These are phyloP conservation scores for Hyppa rectilinea DNA, from an alignment of 2,888 invertebrate species.

Conservation along the genomic window DNA sequence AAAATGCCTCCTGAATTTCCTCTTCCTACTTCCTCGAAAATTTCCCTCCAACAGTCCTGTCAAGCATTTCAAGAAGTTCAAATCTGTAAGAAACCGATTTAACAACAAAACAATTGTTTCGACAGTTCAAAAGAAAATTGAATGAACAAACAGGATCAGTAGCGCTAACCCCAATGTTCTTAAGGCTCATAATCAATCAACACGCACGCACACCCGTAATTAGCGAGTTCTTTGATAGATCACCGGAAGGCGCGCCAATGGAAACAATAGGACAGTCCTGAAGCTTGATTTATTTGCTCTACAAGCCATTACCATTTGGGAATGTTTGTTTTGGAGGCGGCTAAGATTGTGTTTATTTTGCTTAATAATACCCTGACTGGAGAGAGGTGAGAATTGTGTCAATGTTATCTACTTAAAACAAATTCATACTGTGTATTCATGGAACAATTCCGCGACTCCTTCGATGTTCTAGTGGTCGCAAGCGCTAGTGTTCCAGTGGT, in stretches of 20 bases:
- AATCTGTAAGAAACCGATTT: constrained; percentile 13
- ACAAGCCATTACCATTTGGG: constrained; percentile 40
- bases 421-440: too few relatives aligned
- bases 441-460: too few relatives aligned
- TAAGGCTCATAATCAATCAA: constrained; percentile 60
- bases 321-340: constrained; percentile 43
- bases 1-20: not conserved
- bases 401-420: not conserved
- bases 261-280: constrained; percentile 58
- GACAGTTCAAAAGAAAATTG: constrained; percentile 23
- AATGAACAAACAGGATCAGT: constrained; percentile 34
- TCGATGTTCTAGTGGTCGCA: too few relatives aligned
- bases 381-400: not conserved
- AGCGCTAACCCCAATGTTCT: constrained; percentile 22
- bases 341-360: constrained; percentile 21
- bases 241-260: constrained; percentile 50
- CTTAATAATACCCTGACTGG: not conserved
- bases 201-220: constrained; percentile 58
- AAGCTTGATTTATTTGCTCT: constrained; percentile 52
- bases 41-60: not conserved
- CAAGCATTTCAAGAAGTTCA: not conserved
- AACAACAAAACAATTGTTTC: constrained; percentile 28
- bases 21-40: too few relatives aligned
- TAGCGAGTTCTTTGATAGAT: constrained; percentile 64
- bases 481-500: too few relatives aligned